A percentile compares a stretch with the other conserved stretches of the same genome.
These are phyloP conservation scores for Gasterosteus aculeatus DNA, from an alignment of 2,113 vertebrate species.

Conservation along the genomic window DNA sequence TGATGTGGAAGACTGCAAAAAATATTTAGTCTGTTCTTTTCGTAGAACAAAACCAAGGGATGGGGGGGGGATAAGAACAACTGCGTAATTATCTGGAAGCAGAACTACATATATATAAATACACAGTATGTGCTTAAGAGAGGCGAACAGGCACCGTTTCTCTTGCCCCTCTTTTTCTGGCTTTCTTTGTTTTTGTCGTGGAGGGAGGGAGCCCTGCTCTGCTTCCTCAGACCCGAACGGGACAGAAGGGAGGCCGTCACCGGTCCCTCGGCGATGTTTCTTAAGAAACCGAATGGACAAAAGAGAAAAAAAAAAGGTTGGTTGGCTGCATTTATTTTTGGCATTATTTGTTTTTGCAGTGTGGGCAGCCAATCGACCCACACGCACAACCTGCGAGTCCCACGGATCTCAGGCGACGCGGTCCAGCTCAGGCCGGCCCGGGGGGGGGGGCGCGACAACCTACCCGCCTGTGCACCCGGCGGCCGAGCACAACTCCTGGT, in stretches of 20 bases:
- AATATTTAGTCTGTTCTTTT: slow-evolving; percentile 65
- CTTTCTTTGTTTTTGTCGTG: slow-evolving; percentile 45
- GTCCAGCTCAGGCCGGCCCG: slow-evolving; percentile 10
- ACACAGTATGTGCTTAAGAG: slow-evolving; percentile 17
- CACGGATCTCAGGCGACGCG: slow-evolving; percentile 6
- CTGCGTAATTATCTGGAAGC: slow-evolving; percentile 77
- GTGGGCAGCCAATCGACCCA: slow-evolving; percentile 33
- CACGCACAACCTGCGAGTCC: slow-evolving; percentile 19
- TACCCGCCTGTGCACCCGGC: not conserved
- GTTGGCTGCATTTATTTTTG: slow-evolving; percentile 53
- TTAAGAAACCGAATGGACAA: slow-evolving; percentile 19
- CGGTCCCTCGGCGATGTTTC: slow-evolving; percentile 26
- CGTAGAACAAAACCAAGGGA: slow-evolving; percentile 76
- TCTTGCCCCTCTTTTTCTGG: slow-evolving; percentile 25
- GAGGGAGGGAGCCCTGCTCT: slow-evolving; percentile 37
- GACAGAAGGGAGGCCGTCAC: slow-evolving; percentile 47
- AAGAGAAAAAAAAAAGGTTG: slow-evolving; percentile 69
- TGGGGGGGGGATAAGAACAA: slow-evolving; percentile 66
- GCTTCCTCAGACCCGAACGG: slow-evolving; percentile 57
- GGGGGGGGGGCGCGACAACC: not conserved
- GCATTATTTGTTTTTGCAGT: slow-evolving; percentile 77
- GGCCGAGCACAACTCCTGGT: slow-evolving; percentile 2
- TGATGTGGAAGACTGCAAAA: slow-evolving; percentile 76
- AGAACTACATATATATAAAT: slow-evolving; percentile 11
- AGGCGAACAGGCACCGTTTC: slow-evolving; percentile 70